These are phyloP conservation scores for Coenobita brevimanus DNA, from an alignment of 1,140 invertebrate species.

Conservation along the genomic window DNA sequence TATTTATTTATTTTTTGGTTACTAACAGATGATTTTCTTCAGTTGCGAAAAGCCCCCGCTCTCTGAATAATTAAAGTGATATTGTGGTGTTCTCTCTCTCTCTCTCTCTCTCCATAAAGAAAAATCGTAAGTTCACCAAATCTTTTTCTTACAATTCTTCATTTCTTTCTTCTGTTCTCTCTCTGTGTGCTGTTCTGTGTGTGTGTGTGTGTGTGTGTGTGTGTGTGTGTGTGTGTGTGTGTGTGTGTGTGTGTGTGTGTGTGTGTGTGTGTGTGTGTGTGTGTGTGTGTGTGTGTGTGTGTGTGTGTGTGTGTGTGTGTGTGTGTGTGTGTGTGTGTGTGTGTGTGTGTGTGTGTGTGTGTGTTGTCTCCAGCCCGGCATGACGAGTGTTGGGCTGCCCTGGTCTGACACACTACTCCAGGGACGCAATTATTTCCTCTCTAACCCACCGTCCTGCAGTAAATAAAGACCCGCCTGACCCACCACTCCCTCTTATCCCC, in stretches of 20 bases:
- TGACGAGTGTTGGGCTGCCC: background rate
- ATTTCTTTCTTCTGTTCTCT: background rate
- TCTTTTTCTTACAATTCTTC: background rate
- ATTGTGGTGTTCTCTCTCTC: too few species aligned
- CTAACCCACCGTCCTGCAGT: too few species aligned
- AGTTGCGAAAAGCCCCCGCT: too few species aligned
- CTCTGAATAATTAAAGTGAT: too few species aligned
- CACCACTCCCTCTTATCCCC: too few species aligned
- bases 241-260: constrained; percentile 34
- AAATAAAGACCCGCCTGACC: too few species aligned
- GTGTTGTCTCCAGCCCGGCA: background rate
- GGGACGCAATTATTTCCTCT: too few species aligned
- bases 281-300: background rate
- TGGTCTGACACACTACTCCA: background rate
- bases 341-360: constrained; percentile 6
- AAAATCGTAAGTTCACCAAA: too few species aligned
- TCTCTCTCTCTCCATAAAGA: too few species aligned
- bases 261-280: constrained; percentile 28
- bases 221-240: constrained; percentile 14
- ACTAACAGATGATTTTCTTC: too few species aligned
- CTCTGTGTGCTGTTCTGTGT: background rate
- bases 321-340: background rate
- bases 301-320: background rate
- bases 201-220: constrained; percentile 12
- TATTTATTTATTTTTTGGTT: too few species aligned